phyloP scores from a whole-genome alignment of 2,888 invertebrate species.

The Gymnoscelis rufifasciata region DNA sequence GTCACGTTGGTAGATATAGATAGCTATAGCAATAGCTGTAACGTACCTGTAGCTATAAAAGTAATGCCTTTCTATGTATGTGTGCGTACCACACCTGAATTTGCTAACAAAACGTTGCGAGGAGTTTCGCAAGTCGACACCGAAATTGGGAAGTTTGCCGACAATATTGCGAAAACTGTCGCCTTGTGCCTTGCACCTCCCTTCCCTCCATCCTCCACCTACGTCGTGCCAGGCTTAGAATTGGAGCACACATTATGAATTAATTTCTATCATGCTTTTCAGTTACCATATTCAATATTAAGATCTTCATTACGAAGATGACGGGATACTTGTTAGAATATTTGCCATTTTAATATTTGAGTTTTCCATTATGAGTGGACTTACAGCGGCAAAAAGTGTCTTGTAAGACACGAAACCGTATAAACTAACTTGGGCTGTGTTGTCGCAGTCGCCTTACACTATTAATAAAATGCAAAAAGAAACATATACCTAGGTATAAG shows the following conservation, averaged over 20 bases:
- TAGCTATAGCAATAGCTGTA: constrained; percentile 26
- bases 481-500: too few relatives aligned
- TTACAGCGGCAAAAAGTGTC: too few relatives aligned
- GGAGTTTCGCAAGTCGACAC: constrained; percentile 76
- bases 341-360: too few relatives aligned
- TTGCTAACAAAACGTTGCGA: constrained; percentile 48
- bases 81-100: constrained; percentile 51
- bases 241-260: not conserved
- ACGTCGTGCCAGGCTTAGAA: too few relatives aligned
- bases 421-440: too few relatives aligned
- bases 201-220: constrained; percentile 28
- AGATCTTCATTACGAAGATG: too few relatives aligned
- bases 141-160: constrained; percentile 68
- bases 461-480: too few relatives aligned
- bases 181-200: constrained; percentile 39
- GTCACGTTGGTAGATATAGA: constrained; percentile 52
- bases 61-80: constrained; percentile 13
- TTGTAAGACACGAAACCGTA: too few relatives aligned
- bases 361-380: too few relatives aligned
- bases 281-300: too few relatives aligned
- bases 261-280: not conserved
- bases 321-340: too few relatives aligned
- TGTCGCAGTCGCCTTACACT: too few relatives aligned
- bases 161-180: constrained; percentile 69
- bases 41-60: constrained; percentile 14